Conservation (phyloP, 2,888 invertebrate genomes). For the Cepaea hortensis region DNA sequence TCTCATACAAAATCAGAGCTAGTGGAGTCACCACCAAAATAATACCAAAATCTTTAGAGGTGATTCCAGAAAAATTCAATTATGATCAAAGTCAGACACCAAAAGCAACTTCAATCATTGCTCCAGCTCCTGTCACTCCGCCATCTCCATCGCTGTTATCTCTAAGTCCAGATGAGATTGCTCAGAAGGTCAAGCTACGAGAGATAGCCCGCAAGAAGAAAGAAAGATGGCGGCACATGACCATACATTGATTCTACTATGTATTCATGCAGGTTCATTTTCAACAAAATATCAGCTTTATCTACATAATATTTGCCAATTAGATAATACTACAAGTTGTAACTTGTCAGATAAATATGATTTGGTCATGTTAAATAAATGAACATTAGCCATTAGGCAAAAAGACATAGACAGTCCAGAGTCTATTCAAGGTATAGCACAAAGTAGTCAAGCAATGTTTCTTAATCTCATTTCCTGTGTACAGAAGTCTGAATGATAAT, state of each 20-base stretch:
- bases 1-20: not conserved
- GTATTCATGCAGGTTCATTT: not conserved
- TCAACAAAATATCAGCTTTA: too few species aligned
- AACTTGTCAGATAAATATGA: too few species aligned
- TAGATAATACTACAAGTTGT: too few species aligned
- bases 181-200: slow-evolving; percentile 32
- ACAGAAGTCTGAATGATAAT: too few species aligned
- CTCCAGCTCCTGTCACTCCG: not conserved
- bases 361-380: too few species aligned
- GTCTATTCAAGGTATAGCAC: too few species aligned
- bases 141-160: slow-evolving; percentile 7
- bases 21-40: not conserved
- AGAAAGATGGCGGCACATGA: slow-evolving; percentile 54
- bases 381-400: too few species aligned
- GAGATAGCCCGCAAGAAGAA: slow-evolving; percentile 54
- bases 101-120: not conserved
- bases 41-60: not conserved
- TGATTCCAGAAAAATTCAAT: not conserved
- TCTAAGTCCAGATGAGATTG: not conserved
- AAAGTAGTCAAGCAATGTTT: too few species aligned
- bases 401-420: too few species aligned
- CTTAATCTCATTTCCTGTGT: too few species aligned
- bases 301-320: too few species aligned
- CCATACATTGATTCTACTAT: slow-evolving; percentile 40
- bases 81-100: not conserved